Evolutionary conservation across 1,140 invertebrate genomes (phyloP).

Genomic region (Eriosoma lanigerum): DNA sequence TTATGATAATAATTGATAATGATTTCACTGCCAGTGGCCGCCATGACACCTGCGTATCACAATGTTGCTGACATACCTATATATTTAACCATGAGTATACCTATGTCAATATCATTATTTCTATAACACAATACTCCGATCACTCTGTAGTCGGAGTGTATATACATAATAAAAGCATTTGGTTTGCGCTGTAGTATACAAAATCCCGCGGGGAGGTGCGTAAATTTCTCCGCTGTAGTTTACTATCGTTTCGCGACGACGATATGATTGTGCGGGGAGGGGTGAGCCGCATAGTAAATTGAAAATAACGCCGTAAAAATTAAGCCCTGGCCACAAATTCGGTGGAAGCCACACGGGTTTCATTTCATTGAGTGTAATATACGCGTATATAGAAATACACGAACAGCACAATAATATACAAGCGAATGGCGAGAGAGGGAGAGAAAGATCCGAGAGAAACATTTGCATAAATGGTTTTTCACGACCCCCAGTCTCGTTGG

Average conservation of each 20-base stretch:
- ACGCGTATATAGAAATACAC: constrained; percentile 1
- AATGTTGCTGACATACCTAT: too few relatives aligned
- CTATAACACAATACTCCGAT: too few relatives aligned
- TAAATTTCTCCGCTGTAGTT: neutral
- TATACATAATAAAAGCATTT: neutral
- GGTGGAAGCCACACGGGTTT: constrained; percentile 43
- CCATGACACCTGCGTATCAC: too few relatives aligned
- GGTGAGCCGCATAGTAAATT: constrained; percentile 32
- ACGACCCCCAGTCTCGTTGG: constrained; percentile 34
- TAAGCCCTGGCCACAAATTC: constrained; percentile 47
- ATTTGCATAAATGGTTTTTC: constrained; percentile 52
- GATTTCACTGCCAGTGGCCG: too few relatives aligned
- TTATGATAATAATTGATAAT: too few relatives aligned
- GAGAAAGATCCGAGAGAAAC: constrained; percentile 40
- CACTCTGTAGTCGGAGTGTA: too few relatives aligned
- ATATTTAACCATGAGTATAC: too few relatives aligned
- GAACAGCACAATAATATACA: constrained; percentile 21
- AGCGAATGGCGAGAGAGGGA: too few relatives aligned
- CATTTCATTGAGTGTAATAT: constrained; percentile 48
- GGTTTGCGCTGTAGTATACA: neutral
- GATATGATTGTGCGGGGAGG: neutral
- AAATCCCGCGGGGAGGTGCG: constrained; percentile 13
- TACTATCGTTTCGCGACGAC: neutral
- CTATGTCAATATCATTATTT: constrained; percentile 14
- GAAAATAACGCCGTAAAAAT: constrained; percentile 51